These are phyloP conservation scores for Colinus virginianus DNA, from an alignment of 2,113 vertebrate species.

Conservation along the genomic window DNA sequence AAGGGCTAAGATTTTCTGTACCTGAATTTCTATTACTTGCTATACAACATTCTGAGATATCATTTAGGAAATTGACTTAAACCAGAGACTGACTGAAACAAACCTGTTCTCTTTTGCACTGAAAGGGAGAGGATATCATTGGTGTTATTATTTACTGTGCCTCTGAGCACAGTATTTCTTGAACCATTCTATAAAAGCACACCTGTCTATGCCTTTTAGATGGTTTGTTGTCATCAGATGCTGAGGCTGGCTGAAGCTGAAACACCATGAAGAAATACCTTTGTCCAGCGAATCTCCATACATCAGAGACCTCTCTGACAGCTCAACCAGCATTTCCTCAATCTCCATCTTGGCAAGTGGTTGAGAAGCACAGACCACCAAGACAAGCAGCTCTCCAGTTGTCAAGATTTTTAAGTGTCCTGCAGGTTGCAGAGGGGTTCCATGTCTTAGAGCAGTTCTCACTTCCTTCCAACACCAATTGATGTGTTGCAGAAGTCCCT, in stretches of 20 bases:
- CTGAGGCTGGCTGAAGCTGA: background rate
- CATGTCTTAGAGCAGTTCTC: background rate
- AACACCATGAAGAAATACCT: background rate
- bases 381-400: background rate
- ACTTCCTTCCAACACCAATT: background rate
- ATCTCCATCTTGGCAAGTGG: background rate
- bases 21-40: background rate
- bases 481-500: background rate
- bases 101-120: background rate
- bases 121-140: background rate
- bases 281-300: background rate
- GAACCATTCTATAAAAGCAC: background rate
- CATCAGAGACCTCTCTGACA: background rate
- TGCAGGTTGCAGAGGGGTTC: background rate
- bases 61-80: background rate
- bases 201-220: background rate
- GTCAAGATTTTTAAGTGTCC: background rate
- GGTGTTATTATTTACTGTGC: background rate
- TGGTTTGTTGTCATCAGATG: background rate
- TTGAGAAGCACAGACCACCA: background rate
- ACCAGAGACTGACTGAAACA: background rate
- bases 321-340: background rate
- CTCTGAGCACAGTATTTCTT: background rate
- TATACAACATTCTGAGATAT: background rate
- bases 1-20: background rate